Evolutionary conservation across 2,113 vertebrate genomes (phyloP).

Genomic region (Cephalopterus ornatus): DNA sequence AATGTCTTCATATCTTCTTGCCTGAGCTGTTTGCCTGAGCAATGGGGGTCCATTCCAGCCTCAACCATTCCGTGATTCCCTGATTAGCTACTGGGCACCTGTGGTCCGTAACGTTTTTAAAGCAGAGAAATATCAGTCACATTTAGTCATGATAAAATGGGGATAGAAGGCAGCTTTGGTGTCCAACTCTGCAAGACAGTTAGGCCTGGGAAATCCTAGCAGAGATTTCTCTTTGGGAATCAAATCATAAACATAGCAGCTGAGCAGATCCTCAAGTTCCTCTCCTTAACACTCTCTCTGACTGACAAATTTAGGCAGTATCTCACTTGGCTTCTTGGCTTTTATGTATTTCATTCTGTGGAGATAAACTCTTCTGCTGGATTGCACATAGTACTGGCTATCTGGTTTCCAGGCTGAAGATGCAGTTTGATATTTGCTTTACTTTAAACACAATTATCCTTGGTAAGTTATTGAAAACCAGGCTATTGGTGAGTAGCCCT

Average conservation of each 20-base stretch:
- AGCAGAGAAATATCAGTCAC: not conserved
- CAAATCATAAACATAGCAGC: not conserved
- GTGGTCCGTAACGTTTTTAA: not conserved
- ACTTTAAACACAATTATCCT: not conserved
- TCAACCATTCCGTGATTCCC: not conserved
- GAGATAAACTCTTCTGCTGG: not conserved
- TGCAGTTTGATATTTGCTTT: not conserved
- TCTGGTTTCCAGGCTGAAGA: not conserved
- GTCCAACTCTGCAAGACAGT: not conserved
- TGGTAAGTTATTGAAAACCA: not conserved
- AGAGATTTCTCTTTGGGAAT: not conserved
- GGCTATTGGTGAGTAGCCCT: not conserved
- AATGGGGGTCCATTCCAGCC: not conserved
- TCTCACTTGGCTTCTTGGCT: not conserved
- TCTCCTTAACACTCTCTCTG: not conserved
- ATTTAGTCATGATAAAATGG: not conserved
- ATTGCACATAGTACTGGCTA: not conserved
- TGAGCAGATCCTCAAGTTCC: not conserved
- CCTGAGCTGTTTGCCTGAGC: not conserved
- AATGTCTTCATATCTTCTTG: not conserved
- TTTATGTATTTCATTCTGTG: not conserved
- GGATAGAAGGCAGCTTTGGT: not conserved
- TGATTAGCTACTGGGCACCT: not conserved
- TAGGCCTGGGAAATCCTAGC: not conserved
- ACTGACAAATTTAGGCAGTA: not conserved